Evolutionary conservation across 2,888 invertebrate species (phyloP).

Genomic region (Drosophila monieri): DNA sequence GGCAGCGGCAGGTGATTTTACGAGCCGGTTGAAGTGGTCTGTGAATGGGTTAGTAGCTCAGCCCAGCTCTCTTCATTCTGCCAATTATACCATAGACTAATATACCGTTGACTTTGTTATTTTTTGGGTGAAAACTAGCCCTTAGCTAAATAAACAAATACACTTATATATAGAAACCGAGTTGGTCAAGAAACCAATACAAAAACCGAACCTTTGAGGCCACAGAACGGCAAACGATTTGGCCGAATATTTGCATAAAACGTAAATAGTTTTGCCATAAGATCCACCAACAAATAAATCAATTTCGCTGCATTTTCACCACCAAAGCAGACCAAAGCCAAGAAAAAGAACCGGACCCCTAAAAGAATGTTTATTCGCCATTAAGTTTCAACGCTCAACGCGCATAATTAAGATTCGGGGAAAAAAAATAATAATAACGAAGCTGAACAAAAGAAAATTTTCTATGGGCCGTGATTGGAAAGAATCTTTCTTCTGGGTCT

Average conservation of each 20-base stretch:
- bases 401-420: constrained; percentile 68
- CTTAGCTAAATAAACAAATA: constrained; percentile 23
- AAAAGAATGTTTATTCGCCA: constrained; percentile 70
- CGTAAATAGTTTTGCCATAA: constrained; percentile 9
- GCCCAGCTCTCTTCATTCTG: constrained; percentile 15
- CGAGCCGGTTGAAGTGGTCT: constrained; percentile 31
- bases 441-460: constrained; percentile 64
- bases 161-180: constrained; percentile 16
- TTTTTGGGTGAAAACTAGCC: constrained; percentile 15
- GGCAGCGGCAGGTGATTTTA: background rate
- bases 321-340: constrained; percentile 27
- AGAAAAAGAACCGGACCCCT: constrained; percentile 17
- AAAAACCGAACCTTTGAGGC: constrained; percentile 30
- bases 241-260: constrained; percentile 35
- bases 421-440: constrained; percentile 42
- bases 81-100: constrained; percentile 30
- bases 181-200: constrained; percentile 1
- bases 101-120: constrained; percentile 24
- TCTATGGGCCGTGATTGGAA: constrained; percentile 69
- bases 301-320: constrained; percentile 71
- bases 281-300: constrained; percentile 23
- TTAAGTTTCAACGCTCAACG: constrained; percentile 73
- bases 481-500: constrained; percentile 57
- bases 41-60: constrained; percentile 36
- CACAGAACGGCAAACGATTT: constrained; percentile 36